These are phyloP conservation scores for Pseudotriccus pelzelni DNA, from an alignment of 2,797 vertebrate species.

Conservation along the genomic window DNA sequence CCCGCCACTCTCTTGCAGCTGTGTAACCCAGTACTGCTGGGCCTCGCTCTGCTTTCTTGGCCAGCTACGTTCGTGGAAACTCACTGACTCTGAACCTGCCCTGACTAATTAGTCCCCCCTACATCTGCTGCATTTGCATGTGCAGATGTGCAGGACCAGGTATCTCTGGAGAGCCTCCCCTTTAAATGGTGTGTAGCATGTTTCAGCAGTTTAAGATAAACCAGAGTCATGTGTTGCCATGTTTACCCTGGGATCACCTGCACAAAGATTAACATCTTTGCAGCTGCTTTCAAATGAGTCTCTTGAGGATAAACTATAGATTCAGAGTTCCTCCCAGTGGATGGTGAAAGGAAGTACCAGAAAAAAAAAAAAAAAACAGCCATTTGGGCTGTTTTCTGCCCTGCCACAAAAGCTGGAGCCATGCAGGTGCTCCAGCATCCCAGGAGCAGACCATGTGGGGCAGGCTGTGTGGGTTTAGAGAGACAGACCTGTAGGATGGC, in stretches of 20 bases:
- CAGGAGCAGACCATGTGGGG: fast-evolving
- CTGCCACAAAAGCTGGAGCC: neutral
- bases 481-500: neutral
- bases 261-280: slow-evolving; percentile 46
- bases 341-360: slow-evolving; percentile 36
- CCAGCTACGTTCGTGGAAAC: neutral
- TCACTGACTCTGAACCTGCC: neutral
- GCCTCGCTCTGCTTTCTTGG: neutral
- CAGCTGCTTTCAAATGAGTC: slow-evolving; percentile 63
- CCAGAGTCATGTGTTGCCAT: slow-evolving; percentile 29
- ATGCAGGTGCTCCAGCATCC: fast-evolving
- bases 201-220: slow-evolving; percentile 54
- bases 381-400: neutral
- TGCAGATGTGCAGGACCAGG: slow-evolving; percentile 1
- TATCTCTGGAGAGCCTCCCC: neutral
- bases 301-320: neutral
- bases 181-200: neutral
- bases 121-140: neutral
- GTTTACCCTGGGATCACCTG: slow-evolving; percentile 64
- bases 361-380: neutral
- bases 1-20: fast-evolving
- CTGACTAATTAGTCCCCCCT: neutral
- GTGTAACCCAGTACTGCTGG: neutral
- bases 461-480: neutral
- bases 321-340: slow-evolving; percentile 58